Conservation (phyloP, 1,140 invertebrate genomes). For the Andrena cerasifolii region DNA sequence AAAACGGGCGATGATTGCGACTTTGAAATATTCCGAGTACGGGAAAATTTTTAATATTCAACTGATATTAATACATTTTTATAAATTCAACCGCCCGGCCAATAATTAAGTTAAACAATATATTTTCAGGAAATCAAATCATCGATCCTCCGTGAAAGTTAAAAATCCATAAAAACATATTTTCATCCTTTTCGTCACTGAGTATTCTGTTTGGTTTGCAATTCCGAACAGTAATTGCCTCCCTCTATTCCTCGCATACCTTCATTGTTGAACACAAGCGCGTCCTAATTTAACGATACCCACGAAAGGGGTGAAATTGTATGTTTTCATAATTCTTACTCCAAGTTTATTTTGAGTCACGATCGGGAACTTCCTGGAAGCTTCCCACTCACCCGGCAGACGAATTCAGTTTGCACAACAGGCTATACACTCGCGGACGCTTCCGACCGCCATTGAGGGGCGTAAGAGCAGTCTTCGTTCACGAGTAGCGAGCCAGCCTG, state of each 20-base stretch:
- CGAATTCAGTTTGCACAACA: constrained; percentile 8
- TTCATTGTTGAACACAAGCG: background rate
- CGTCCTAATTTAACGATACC: background rate
- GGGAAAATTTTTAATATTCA: background rate
- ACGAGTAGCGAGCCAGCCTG: too few relatives aligned
- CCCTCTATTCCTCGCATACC: background rate
- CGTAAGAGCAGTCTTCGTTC: constrained; percentile 4
- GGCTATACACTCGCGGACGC: background rate
- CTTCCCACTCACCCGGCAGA: background rate
- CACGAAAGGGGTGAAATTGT: background rate
- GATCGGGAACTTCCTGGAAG: background rate
- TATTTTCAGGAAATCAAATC: too few relatives aligned
- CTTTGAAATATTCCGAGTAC: background rate
- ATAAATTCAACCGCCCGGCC: too few relatives aligned
- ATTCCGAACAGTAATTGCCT: too few relatives aligned
- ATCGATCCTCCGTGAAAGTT: too few relatives aligned
- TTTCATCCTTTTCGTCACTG: too few relatives aligned
- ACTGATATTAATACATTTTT: too few relatives aligned
- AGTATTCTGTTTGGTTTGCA: too few relatives aligned
- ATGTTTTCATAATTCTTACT: background rate
- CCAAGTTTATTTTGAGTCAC: constrained; percentile 14
- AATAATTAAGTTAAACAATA: too few relatives aligned
- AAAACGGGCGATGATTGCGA: background rate
- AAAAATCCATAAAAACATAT: too few relatives aligned
- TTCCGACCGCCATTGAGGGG: background rate